These are phyloP conservation scores for Hydropsyche betteni DNA, from an alignment of 2,888 invertebrate genomes.

Conservation along the genomic window DNA sequence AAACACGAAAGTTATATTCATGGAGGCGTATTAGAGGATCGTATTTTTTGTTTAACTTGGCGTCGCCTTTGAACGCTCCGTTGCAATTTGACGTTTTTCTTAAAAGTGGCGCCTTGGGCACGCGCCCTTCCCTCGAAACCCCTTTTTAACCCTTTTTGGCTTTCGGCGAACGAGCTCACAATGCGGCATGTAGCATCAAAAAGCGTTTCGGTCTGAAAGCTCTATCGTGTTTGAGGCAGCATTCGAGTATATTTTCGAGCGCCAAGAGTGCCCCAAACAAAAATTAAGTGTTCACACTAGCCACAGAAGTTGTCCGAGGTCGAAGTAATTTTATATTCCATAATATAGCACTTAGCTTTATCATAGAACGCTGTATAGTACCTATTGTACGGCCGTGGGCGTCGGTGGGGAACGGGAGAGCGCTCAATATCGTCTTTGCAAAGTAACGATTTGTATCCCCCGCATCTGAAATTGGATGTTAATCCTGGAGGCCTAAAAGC, in stretches of 20 bases:
- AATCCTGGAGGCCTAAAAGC: conserved; percentile 25
- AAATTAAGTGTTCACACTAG: background rate
- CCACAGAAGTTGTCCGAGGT: background rate
- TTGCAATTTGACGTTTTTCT: background rate
- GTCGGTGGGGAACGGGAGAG: background rate
- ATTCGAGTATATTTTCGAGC: conserved; percentile 9
- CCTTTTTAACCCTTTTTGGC: background rate
- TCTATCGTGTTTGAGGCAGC: conserved; percentile 15
- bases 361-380: too few species aligned
- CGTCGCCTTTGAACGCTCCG: background rate
- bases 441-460: conserved; percentile 16
- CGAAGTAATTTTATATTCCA: background rate
- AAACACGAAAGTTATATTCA: too few species aligned
- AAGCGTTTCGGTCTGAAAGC: conserved; percentile 29
- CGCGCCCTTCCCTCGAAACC: background rate
- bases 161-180: background rate
- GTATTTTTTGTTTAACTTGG: background rate
- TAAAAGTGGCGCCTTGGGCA: conserved; percentile 17
- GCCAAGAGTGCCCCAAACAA: conserved; percentile 2
- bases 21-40: too few species aligned
- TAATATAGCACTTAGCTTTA: too few species aligned
- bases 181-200: background rate
- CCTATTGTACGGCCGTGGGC: too few species aligned
- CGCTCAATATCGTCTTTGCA: conserved; percentile 1
- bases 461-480: conserved; percentile 19